Base-by-base conservation (phyloP, 1,140 invertebrate species). In the Phortica variegata region DNA sequence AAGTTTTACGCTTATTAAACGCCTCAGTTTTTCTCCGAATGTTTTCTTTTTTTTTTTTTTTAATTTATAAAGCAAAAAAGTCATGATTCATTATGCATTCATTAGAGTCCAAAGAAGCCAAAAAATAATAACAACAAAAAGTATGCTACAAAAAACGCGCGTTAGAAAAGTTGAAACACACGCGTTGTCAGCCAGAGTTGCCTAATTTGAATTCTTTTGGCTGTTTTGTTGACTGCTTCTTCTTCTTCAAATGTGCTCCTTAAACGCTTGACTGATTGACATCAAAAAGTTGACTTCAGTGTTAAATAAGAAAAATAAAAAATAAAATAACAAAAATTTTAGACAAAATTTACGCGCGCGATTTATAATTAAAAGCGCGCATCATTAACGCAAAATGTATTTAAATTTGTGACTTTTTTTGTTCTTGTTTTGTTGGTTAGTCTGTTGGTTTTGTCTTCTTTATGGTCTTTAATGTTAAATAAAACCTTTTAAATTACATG, bases 131-230 rank as follows among this genome's bases (percentile, higher is more conserved):
- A 26, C 5, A 26, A 26, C 23, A 26, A 26, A 26, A 26, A 26
- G 10, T 26, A 10, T 26, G 5, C 10, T 26, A 26, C 5, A 26
- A 26, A 26, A 5, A 26, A 26, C 10, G n/a, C n/a, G n/a, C n/a
- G n/a, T n/a, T n/a, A n/a, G n/a, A n/a, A n/a, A n/a, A n/a, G n/a
- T n/a, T n/a, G n/a, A n/a, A n/a, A n/a, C n/a, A 38, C 51, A 33
- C 50, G 56, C 36, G 50, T 38, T 47, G 53, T 38, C 53, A 55
- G 52, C 40, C 40, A 21, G 18, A 47, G 60, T 68, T 38, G 60
- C 56, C 63, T 68, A 68, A 68, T 68, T 68, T 68, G 55, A 68
- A 68, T 68, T 68, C 65, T 58, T 68, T 69, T 63, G 57, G 58
- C 49, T 10, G n/a, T n/a, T n/a, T n/a, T n/a, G n/a, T n/a, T n/a